A percentile compares a stretch with the other conserved stretches of the same genome.
phyloP scores from a whole-genome alignment of 1,140 invertebrate genomes.

The Drosophila melanogaster region Release_6_plus_ISO1_MT NT_037436.4:8422501-8423000 shows the following conservation, averaged over 20 bases:
- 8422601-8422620: too few relatives aligned
- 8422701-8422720: slow-evolving; percentile 82
- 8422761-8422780: slow-evolving; percentile 81
- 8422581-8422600: too few relatives aligned
- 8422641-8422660: slow-evolving; percentile 20
- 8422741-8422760: slow-evolving; percentile 83
- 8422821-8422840: slow-evolving; percentile 2
- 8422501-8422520: too few relatives aligned
- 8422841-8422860: slow-evolving; percentile 16
- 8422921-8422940: slow-evolving; percentile 18
- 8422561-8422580: too few relatives aligned
- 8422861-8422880: slow-evolving; percentile 3
- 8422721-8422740: slow-evolving; percentile 77
- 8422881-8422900: slow-evolving; percentile 5
- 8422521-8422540: too few relatives aligned
- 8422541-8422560: too few relatives aligned
- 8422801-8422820: slow-evolving; percentile 79
- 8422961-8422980: slow-evolving; percentile 30
- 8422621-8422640: too few relatives aligned
- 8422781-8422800: slow-evolving; percentile 75
- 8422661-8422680: slow-evolving; percentile 73
- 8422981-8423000: slow-evolving; percentile 45
- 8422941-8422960: slow-evolving; percentile 28
- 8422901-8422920: too few relatives aligned
- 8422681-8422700: slow-evolving; percentile 82